These are phyloP conservation scores for Silurus glanis DNA, from an alignment of 2,113 vertebrate species.

Conservation along the genomic window DNA sequence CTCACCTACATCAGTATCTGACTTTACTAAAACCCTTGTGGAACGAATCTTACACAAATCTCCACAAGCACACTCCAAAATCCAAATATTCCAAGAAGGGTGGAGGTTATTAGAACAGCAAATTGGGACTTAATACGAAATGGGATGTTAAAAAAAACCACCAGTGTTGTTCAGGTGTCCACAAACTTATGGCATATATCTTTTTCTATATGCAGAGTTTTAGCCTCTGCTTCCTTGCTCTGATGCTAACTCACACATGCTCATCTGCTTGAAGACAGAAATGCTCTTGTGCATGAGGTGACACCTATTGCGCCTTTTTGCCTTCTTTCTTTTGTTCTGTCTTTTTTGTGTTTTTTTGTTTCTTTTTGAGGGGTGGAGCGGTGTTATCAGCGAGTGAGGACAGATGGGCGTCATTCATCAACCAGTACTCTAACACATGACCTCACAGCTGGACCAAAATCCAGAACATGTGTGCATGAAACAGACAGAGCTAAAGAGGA, in stretches of 20 bases:
- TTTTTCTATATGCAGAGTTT: no score
- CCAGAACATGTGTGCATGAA: constrained; percentile 13
- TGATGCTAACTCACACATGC: constrained; percentile 26
- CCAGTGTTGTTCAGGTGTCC: no score
- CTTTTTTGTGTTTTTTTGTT: background rate
- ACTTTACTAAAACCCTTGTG: no score
- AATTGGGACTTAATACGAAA: no score
- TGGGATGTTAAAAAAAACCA: no score
- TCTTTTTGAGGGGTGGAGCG: constrained; percentile 36
- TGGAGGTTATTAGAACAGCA: no score
- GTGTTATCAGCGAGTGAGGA: constrained; percentile 67
- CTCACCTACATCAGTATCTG: no score
- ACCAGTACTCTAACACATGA: constrained; percentile 63
- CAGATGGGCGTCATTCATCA: constrained; percentile 71
- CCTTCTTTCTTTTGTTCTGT: background rate
- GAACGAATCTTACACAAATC: no score
- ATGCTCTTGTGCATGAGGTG: background rate
- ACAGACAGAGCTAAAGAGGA: background rate
- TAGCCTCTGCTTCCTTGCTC: constrained; percentile 35
- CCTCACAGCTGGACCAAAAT: constrained; percentile 65
- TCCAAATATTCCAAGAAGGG: no score
- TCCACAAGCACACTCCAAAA: no score
- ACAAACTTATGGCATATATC: no score
- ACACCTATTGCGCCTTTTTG: background rate
- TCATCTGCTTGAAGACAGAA: constrained; percentile 1